phyloP scores from a whole-genome alignment of 2,113 vertebrate species.

The Galemys pyrenaicus region DNA sequence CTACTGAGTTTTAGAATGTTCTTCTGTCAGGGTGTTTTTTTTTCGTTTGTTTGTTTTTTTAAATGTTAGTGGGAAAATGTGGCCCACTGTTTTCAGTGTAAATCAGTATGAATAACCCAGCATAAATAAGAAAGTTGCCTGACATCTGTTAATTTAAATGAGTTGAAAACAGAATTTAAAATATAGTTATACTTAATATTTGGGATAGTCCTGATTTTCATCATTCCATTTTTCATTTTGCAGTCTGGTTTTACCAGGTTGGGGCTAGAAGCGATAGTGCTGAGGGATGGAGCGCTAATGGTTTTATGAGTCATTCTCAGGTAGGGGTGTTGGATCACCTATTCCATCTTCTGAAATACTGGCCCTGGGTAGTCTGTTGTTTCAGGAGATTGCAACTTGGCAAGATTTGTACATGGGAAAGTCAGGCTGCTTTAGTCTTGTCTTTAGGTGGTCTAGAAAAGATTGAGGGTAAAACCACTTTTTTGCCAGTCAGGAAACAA shows the following conservation, averaged over 20 bases:
- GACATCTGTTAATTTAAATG: conserved; percentile 65
- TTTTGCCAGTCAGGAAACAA: conserved; percentile 51
- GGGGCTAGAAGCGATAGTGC: not conserved
- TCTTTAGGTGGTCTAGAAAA: conserved; percentile 62
- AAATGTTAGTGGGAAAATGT: conserved; percentile 54
- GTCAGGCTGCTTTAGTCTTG: not conserved
- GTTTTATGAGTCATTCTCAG: conserved; percentile 67
- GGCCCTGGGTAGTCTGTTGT: conserved; percentile 43
- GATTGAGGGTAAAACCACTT: conserved; percentile 52
- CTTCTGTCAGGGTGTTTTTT: conserved; percentile 7
- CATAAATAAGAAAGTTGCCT: conserved; percentile 50
- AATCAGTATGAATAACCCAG: conserved; percentile 50
- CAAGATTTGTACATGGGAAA: not conserved
- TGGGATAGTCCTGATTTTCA: conserved; percentile 38
- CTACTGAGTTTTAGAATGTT: conserved; percentile 51
- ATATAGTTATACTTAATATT: conserved; percentile 57
- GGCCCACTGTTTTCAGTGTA: conserved; percentile 58
- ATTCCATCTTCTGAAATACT: not conserved
- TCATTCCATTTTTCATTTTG: conserved; percentile 37
- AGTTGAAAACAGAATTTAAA: conserved; percentile 60
- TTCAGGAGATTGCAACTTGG: conserved; percentile 40
- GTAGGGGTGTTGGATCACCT: conserved; percentile 43
- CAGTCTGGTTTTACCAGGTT: not conserved
- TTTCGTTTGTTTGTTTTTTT: not conserved
- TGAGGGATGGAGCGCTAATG: conserved; percentile 44